Evolutionary conservation across 2,888 invertebrate species (phyloP).

Genomic region (Aelia acuminata): DNA sequence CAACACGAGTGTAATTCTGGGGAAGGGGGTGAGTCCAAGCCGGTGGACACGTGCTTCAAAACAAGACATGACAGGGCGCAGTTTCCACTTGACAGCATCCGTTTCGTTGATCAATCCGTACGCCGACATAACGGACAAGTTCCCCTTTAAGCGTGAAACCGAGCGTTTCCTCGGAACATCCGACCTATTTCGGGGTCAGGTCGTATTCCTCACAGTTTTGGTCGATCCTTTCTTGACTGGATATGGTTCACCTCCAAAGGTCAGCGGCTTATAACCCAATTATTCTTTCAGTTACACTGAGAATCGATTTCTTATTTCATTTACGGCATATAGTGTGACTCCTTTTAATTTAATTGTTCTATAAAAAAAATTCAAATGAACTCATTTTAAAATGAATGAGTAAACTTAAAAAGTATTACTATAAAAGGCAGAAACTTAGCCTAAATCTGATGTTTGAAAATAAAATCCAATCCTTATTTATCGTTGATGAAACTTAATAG

Average conservation of each 20-base stretch:
- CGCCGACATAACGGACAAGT: background rate
- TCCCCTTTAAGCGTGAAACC: slow-evolving; percentile 21
- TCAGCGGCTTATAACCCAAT: too few relatives aligned
- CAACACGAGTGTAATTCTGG: background rate
- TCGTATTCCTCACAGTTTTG: background rate
- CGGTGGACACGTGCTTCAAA: slow-evolving; percentile 17
- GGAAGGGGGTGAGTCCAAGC: background rate
- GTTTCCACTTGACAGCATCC: slow-evolving; percentile 26
- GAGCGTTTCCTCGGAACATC: background rate
- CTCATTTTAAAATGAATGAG: too few relatives aligned
- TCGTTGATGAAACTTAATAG: too few relatives aligned
- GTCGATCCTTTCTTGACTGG: background rate
- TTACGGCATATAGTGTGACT: too few relatives aligned
- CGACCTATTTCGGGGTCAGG: background rate
- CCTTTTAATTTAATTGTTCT: too few relatives aligned
- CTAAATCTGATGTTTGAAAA: too few relatives aligned
- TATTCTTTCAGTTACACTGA: too few relatives aligned
- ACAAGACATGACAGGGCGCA: background rate
- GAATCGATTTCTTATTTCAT: too few relatives aligned
- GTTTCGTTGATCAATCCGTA: background rate
- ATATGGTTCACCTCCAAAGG: background rate
- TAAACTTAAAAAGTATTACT: too few relatives aligned
- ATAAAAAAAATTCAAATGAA: too few relatives aligned
- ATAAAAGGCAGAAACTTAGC: too few relatives aligned
- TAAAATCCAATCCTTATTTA: too few relatives aligned